Conservation (phyloP, 1,140 invertebrate genomes). For the Drosophila sucinea region DNA sequence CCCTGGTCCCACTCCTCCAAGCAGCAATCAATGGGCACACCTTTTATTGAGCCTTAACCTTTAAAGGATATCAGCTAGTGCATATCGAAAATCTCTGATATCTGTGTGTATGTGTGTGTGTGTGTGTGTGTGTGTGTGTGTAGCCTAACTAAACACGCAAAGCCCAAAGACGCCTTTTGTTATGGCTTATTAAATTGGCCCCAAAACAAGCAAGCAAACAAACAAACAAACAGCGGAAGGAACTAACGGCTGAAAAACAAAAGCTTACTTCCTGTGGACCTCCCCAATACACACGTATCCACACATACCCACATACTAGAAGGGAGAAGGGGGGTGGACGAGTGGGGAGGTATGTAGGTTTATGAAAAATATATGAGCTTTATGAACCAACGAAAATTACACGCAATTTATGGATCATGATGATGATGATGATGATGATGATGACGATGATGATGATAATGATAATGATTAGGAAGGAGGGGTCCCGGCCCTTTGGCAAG, state of each 20-base stretch:
- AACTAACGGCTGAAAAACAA: slow-evolving; percentile 79
- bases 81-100: slow-evolving; percentile 3
- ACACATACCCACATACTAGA: not conserved
- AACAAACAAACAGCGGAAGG: slow-evolving; percentile 63
- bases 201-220: slow-evolving; percentile 33
- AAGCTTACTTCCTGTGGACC: slow-evolving; percentile 66
- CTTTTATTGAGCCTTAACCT: slow-evolving; percentile 16
- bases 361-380: slow-evolving; percentile 78
- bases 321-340: not conserved
- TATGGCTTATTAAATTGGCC: slow-evolving; percentile 41
- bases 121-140: slow-evolving; percentile 14
- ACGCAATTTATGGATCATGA: slow-evolving; percentile 62
- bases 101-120: slow-evolving; percentile 12
- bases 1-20: slow-evolving; percentile 12
- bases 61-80: slow-evolving; percentile 11
- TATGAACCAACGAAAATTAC: slow-evolving; percentile 56
- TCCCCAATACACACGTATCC: not conserved
- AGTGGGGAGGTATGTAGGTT: slow-evolving; percentile 21
- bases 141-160: slow-evolving; percentile 39
- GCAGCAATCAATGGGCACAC: slow-evolving; percentile 31
- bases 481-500: not conserved
- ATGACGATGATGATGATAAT: slow-evolving; percentile 9
- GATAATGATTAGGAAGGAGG: slow-evolving; percentile 8
- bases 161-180: slow-evolving; percentile 36
- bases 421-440: not conserved